phyloP scores from a whole-genome alignment of 1,140 invertebrate genomes.

The Drosophila watanabei region DNA sequence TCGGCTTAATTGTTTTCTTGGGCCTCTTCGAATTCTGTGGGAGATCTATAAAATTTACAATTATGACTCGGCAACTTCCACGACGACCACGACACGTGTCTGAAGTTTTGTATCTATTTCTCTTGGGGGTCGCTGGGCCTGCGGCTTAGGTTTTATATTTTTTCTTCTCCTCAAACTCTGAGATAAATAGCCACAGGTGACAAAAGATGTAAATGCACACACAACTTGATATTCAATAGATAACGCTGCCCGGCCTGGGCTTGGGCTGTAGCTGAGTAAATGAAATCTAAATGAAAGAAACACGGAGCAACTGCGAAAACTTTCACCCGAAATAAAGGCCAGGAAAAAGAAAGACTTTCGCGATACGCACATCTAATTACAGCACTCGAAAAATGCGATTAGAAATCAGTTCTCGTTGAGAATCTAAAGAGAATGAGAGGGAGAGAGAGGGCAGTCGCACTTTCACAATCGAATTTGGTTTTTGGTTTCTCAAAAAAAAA shows the following conservation, averaged over 20 bases:
- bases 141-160: slow-evolving; percentile 18
- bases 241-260: slow-evolving; percentile 53
- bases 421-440: slow-evolving; percentile 4
- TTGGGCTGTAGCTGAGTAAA: slow-evolving; percentile 26
- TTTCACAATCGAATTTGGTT: slow-evolving; percentile 26
- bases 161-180: not conserved
- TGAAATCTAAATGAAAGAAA: slow-evolving; percentile 76
- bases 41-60: slow-evolving; percentile 69
- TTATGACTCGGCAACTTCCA: slow-evolving; percentile 72
- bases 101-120: slow-evolving; percentile 32
- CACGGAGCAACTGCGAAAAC: slow-evolving; percentile 52
- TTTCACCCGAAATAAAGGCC: slow-evolving; percentile 77
- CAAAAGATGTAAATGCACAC: slow-evolving; percentile 74
- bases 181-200: slow-evolving; percentile 76
- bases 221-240: slow-evolving; percentile 81
- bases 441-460: slow-evolving; percentile 5
- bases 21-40: slow-evolving; percentile 11
- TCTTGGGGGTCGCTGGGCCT: slow-evolving; percentile 23
- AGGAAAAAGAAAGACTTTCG: slow-evolving; percentile 60
- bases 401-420: slow-evolving; percentile 71
- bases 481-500: slow-evolving; percentile 27
- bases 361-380: slow-evolving; percentile 77
- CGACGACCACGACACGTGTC: slow-evolving; percentile 62
- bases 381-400: slow-evolving; percentile 68
- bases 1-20: slow-evolving; percentile 37